These are phyloP conservation scores for Asteroscopus sphinx DNA, from an alignment of 2,888 invertebrate genomes.

Conservation along the genomic window DNA sequence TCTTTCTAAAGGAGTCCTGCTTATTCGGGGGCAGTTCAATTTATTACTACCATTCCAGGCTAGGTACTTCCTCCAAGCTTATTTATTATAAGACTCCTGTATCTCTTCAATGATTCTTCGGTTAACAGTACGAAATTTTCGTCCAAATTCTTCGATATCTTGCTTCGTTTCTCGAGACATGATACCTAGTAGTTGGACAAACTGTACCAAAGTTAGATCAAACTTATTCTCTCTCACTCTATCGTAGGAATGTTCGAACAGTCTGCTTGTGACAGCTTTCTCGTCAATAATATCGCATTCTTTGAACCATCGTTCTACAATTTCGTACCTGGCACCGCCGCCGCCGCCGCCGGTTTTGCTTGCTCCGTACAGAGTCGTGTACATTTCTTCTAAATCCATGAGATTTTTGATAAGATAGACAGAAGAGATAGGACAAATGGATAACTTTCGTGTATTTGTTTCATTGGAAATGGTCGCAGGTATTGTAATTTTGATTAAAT, in stretches of 20 bases:
- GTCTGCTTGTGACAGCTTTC: constrained; percentile 27
- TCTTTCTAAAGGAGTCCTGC: no score
- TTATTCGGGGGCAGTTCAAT: no score
- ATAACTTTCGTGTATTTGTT: no score
- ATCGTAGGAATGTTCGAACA: constrained; percentile 53
- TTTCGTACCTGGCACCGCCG: constrained; percentile 51
- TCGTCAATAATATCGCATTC: constrained; percentile 62
- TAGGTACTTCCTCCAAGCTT: neutral
- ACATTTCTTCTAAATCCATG: constrained; percentile 64
- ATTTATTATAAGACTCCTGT: constrained; percentile 12
- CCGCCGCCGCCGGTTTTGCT: constrained; percentile 53
- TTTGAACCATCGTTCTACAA: constrained; percentile 62
- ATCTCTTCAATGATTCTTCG: constrained; percentile 47
- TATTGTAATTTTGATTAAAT: neutral
- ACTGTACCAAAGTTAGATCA: constrained; percentile 57
- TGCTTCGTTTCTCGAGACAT: constrained; percentile 56
- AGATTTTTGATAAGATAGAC: no score
- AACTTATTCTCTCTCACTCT: constrained; percentile 58
- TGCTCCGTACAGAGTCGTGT: constrained; percentile 55
- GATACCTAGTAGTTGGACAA: constrained; percentile 63
- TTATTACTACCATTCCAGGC: no score
- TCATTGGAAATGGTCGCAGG: no score
- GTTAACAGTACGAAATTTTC: constrained; percentile 56
- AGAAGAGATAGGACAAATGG: no score
- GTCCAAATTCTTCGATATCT: constrained; percentile 47